These are phyloP conservation scores for Zeuzera pyrina DNA, from an alignment of 2,888 invertebrate species.

Conservation along the genomic window DNA sequence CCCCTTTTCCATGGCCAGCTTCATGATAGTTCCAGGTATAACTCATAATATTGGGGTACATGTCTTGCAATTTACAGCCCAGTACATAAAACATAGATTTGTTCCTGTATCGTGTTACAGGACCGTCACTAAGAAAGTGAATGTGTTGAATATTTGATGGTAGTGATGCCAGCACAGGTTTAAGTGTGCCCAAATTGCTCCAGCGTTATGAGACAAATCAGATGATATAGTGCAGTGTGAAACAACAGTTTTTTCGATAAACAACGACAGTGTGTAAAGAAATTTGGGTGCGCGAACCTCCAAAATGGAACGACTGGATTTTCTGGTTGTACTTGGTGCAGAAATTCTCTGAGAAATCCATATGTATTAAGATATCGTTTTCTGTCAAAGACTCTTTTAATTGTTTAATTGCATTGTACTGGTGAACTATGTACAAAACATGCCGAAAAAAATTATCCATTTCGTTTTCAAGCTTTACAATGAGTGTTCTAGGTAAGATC, in stretches of 20 bases:
- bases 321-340: conserved; percentile 26
- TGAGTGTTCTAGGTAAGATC: conserved; percentile 6
- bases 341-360: conserved; percentile 39
- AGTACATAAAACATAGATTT: conserved; percentile 28
- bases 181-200: conserved; percentile 25
- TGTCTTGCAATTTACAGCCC: conserved; percentile 19
- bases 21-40: conserved; percentile 25
- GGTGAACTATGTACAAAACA: conserved; percentile 11
- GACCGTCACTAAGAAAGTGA: conserved; percentile 32
- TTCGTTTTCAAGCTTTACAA: conserved; percentile 11
- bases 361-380: conserved; percentile 15
- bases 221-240: conserved; percentile 24
- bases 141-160: conserved; percentile 19
- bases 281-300: conserved; percentile 24
- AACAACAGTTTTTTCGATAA: conserved; percentile 17
- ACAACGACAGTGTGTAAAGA: conserved; percentile 35
- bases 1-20: conserved; percentile 29
- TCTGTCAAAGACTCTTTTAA: conserved; percentile 14
- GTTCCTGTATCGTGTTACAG: conserved; percentile 30
- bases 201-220: conserved; percentile 22
- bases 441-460: conserved; percentile 8
- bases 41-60: conserved; percentile 17
- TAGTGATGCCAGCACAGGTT: conserved; percentile 17
- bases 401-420: conserved; percentile 15
- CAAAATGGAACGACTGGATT: conserved; percentile 34